Evolutionary conservation across 2,113 vertebrate genomes (phyloP), one percentile per base, ranked within the genome.

Genomic region (Nansenia antarctica): DNA sequence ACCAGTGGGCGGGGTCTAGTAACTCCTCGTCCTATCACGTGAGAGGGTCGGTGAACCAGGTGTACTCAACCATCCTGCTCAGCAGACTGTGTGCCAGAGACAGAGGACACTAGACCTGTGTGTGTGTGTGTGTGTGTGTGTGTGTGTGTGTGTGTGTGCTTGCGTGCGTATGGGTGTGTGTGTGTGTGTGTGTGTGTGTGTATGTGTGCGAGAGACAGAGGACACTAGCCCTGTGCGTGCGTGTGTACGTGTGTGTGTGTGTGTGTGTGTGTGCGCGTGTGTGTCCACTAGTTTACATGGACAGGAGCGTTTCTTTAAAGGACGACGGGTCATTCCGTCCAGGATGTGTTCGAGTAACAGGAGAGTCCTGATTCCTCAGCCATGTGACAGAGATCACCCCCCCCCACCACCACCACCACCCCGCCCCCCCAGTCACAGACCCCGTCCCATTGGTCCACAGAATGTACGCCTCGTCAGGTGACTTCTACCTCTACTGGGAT

Each of bases 31-130:
- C 91, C 0, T 99, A 96, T 90, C 96, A 95, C 2, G 94, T 98
- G 79, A 93, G 75, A 81, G 97, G 96, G 70, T 90, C 95, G 55
- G 92, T 99, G 71, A 98, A 98, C 90, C 94, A 94, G 84, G 94
- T 97, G 77, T 98, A 94, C 90, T 96, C 96, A 49, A 95, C 98
- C 92, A 97, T 99, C 86, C 92, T 98, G 79, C 93, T 99, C 80
- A 97, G 95, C 89, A 94, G 96, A 82, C 88, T 99, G 70, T 98
- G 96, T 86, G 78, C 79, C 6, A 82, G 55, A 42, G 76, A 53
- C 76, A 80, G 62, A 45, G 74, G 73, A n/a, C 72, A 69, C 69
- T 73, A 31, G 68, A 69, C 70, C 78, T 68, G 57, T 22, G n/a
- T 6, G 35, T 5, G 58, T 59, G 64, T 26, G 62, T 26, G 62